Evolutionary conservation across 2,113 vertebrate species (phyloP).

Genomic region (Caretta caretta): DNA sequence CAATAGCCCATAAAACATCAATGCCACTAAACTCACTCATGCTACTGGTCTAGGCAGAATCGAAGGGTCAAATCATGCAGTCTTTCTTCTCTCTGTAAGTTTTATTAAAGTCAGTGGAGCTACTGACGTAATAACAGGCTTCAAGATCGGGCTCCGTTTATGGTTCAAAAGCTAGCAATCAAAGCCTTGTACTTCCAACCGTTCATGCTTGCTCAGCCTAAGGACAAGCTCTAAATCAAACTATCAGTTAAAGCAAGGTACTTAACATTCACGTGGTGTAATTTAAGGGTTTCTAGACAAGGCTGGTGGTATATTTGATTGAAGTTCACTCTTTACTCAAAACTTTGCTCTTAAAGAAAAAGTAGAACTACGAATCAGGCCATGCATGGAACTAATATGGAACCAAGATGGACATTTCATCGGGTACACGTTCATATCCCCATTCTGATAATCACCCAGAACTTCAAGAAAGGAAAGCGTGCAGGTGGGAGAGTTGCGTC

Average conservation of each 20-base stretch:
- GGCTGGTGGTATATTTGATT: fast-evolving
- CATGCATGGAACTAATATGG: not conserved
- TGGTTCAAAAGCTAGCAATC: not conserved
- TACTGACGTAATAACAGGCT: not conserved
- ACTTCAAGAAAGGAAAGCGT: not conserved
- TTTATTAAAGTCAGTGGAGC: no score
- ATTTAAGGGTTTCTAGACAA: fast-evolving
- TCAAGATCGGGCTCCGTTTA: not conserved
- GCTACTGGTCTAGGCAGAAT: not conserved
- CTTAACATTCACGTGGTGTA: not conserved
- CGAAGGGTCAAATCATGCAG: not conserved
- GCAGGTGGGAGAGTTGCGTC: not conserved
- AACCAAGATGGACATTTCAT: not conserved
- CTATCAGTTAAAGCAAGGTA: fast-evolving
- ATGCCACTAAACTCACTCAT: not conserved
- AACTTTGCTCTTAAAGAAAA: fast-evolving
- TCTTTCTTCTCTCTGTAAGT: not conserved
- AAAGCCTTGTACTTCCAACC: not conserved
- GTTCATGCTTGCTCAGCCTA: not conserved
- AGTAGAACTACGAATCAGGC: not conserved
- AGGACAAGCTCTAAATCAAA: not conserved
- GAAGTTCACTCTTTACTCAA: not conserved
- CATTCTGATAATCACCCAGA: not conserved
- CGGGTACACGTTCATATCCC: not conserved
- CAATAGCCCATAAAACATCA: not conserved